These are phyloP conservation scores for Eueremaeus valkanovi DNA, from an alignment of 2,888 invertebrate genomes.

Conservation along the genomic window DNA sequence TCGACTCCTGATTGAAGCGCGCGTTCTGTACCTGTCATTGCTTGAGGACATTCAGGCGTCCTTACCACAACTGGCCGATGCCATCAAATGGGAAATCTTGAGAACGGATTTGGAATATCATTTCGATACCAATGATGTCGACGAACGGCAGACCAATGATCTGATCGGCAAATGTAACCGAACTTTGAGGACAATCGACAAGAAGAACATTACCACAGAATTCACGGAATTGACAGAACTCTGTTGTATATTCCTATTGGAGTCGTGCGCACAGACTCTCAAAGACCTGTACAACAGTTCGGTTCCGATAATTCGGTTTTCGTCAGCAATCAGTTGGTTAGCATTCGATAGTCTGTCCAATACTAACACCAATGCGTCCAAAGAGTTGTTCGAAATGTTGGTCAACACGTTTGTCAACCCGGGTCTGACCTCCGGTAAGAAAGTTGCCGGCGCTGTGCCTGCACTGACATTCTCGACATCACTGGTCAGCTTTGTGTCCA, in stretches of 20 bases:
- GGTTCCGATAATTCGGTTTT: constrained; percentile 28
- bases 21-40: constrained; percentile 40
- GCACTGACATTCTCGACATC: constrained; percentile 16
- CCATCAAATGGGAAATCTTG: constrained; percentile 41
- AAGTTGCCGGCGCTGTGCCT: not conserved
- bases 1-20: constrained; percentile 42
- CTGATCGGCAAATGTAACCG: constrained; percentile 31
- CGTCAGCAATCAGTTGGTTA: constrained; percentile 13
- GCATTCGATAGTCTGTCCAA: not conserved
- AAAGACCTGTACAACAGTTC: constrained; percentile 23
- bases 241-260: constrained; percentile 40
- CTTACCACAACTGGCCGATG: constrained; percentile 39
- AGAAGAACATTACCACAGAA: not conserved
- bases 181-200: constrained; percentile 28
- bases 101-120: constrained; percentile 41
- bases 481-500: constrained; percentile 29
- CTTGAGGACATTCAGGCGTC: constrained; percentile 43
- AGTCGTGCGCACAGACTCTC: constrained; percentile 18
- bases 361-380: not conserved
- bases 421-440: not conserved
- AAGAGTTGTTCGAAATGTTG: constrained; percentile 39
- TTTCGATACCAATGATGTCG: constrained; percentile 41
- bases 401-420: constrained; percentile 2
- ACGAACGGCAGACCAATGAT: constrained; percentile 37
- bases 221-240: constrained; percentile 35